phyloP scores from a whole-genome alignment of 2,797 vertebrate species.

The Chromis chromis region DNA sequence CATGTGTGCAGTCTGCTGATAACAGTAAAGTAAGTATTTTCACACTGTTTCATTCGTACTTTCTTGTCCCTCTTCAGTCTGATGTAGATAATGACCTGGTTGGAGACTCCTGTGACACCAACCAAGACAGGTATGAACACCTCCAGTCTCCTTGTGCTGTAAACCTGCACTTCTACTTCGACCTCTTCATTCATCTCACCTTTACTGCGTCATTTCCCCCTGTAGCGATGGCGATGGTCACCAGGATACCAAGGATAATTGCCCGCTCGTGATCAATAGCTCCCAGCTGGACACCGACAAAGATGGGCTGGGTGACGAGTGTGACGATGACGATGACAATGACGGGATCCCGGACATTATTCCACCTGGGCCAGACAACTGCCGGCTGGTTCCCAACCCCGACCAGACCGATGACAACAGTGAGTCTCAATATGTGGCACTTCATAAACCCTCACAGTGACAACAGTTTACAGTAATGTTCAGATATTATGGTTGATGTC shows the following conservation, averaged over 20 bases:
- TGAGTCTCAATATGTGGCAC: slow-evolving; percentile 71
- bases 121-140: slow-evolving; percentile 93
- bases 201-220: slow-evolving; percentile 22
- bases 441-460: not conserved
- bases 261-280: slow-evolving; percentile 95
- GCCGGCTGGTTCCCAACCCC: slow-evolving; percentile 94
- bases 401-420: slow-evolving; percentile 95
- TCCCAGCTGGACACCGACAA: slow-evolving; percentile 97
- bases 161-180: not conserved
- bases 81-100: slow-evolving; percentile 96
- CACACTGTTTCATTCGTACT: not conserved
- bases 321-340: slow-evolving; percentile 96
- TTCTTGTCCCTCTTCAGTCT: slow-evolving; percentile 85
- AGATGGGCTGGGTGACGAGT: slow-evolving; percentile 95
- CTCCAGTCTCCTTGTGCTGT: not conserved
- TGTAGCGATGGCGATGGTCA: slow-evolving; percentile 96
- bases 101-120: slow-evolving; percentile 98
- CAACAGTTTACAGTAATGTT: not conserved
- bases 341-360: slow-evolving; percentile 93
- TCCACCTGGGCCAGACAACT: slow-evolving; percentile 97
- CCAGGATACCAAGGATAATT: slow-evolving; percentile 98
- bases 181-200: slow-evolving; percentile 1
- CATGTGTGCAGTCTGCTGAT: not conserved
- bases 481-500: not conserved
- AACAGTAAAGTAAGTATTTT: not conserved